These are phyloP conservation scores for Tetramorium parvispinum DNA, from an alignment of 1,140 invertebrate species.

Conservation along the genomic window DNA sequence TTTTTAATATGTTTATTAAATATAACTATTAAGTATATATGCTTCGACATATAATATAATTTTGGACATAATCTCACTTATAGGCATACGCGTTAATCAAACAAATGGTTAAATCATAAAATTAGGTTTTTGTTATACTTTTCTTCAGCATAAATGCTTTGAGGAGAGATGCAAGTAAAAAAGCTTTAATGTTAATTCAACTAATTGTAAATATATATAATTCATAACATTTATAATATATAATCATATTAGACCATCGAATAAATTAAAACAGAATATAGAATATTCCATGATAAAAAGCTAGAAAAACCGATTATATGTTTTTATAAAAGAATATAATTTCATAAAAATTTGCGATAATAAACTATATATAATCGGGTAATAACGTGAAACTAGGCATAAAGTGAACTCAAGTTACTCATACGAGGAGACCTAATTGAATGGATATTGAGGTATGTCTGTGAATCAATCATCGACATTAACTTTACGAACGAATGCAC, in stretches of 20 bases:
- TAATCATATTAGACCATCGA: not conserved
- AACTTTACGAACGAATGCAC: slow-evolving; percentile 51
- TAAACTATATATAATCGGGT: not conserved
- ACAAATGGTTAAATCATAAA: not conserved
- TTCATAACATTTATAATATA: not conserved
- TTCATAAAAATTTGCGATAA: not conserved
- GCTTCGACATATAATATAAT: not conserved
- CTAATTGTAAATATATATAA: not conserved
- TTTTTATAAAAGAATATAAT: not conserved
- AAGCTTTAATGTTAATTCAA: not conserved
- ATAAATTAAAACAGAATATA: not conserved
- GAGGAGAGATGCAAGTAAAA: not conserved
- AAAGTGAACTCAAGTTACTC: not conserved
- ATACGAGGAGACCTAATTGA: not conserved
- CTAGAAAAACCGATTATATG: not conserved
- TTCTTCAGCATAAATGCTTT: not conserved
- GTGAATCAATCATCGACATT: slow-evolving; percentile 34
- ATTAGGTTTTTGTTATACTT: not conserved
- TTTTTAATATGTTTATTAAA: not conserved
- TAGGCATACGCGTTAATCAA: not conserved
- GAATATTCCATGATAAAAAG: not conserved
- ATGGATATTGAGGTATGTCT: slow-evolving; percentile 44
- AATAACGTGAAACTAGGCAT: not conserved
- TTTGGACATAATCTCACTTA: not conserved
- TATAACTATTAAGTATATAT: not conserved